Evolutionary conservation across 2,113 vertebrate genomes (phyloP), one percentile per base, ranked within the genome.

Genomic region (Proterorhinus semilunaris): DNA sequence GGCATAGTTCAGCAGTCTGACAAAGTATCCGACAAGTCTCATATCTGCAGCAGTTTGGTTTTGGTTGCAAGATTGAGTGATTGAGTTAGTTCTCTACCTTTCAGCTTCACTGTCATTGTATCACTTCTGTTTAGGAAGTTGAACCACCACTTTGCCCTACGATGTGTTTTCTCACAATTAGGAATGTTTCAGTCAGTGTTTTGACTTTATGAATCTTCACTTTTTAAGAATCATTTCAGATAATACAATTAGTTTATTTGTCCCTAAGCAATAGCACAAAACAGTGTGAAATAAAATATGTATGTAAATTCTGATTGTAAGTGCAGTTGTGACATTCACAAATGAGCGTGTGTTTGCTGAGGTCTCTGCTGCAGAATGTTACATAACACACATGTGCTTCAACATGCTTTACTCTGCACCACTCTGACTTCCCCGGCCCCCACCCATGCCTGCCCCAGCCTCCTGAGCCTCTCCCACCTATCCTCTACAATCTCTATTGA

Each of bases 351-450:
- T 55, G 9, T 55, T 55, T 27, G 53, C 55, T 12, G 11, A 58
- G 21, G 21, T 42, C 55, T 58, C 6, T 42, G 21, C 55, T 58
- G 55, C 55, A 43, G 55, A 42, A 42, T 36, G 27, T 58, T 58
- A 58, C 55, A 58, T 58, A 58, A 58, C 55, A 58, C 27, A 12
- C 55, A 15, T 58, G 55, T 58, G 55, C 55, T 58, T 36, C 27
- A 11, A 57, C 21, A 57, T 57, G 54, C 6, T 57, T 15, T 10
- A 42, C 6, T 6, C 27, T 58, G 55, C 55, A 58, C 55, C 27
- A 36, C 7, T 42, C 45, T 49, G n/a, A 36, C 36, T 16, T n/a
- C 13, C 51, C n/a, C 51, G 2, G 51, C 51, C 55, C 11, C 55
- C 11, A 8, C 2, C 27, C 27, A 21, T 58, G 53, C 27, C n/a